Evolutionary conservation across 2,797 vertebrate genomes (phyloP).

Genomic region (Gastrophryne carolinensis): DNA sequence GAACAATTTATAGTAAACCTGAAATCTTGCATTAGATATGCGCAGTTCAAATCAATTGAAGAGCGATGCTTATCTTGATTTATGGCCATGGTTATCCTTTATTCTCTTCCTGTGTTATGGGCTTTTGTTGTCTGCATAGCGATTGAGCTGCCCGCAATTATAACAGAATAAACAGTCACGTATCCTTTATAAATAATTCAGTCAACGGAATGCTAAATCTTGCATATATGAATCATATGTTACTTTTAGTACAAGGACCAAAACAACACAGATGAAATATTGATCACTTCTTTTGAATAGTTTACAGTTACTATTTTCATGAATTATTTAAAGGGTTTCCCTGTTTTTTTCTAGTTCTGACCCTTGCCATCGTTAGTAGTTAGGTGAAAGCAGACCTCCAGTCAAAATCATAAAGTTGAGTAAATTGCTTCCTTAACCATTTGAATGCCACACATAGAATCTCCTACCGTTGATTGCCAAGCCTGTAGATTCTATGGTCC

Average conservation of each 20-base stretch:
- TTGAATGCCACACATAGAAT: too few species aligned
- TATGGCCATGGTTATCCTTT: conserved; percentile 13
- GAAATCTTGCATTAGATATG: conserved; percentile 22
- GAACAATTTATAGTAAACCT: background rate
- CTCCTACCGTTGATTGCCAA: too few species aligned
- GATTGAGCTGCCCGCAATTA: conserved; percentile 12
- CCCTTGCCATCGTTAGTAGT: too few species aligned
- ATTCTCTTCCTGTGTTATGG: conserved; percentile 2
- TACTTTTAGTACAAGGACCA: background rate
- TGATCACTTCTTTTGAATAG: background rate
- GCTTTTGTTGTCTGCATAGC: conserved; percentile 5
- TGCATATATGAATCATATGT: background rate
- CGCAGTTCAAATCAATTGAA: conserved; percentile 24
- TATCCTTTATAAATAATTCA: background rate
- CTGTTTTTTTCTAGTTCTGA: too few species aligned
- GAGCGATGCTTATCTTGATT: conserved; percentile 33
- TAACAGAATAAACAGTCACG: background rate
- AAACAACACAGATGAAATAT: background rate
- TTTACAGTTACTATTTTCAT: background rate
- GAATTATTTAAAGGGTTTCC: background rate
- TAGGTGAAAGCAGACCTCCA: too few species aligned
- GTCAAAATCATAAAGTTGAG: too few species aligned
- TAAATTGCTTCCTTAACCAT: too few species aligned
- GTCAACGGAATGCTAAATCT: background rate
- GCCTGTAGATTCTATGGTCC: too few species aligned